A percentile compares a stretch with the other conserved stretches of the same genome.
phyloP scores from a whole-genome alignment of 2,888 invertebrate genomes.

The Microplitis manilae region DNA sequence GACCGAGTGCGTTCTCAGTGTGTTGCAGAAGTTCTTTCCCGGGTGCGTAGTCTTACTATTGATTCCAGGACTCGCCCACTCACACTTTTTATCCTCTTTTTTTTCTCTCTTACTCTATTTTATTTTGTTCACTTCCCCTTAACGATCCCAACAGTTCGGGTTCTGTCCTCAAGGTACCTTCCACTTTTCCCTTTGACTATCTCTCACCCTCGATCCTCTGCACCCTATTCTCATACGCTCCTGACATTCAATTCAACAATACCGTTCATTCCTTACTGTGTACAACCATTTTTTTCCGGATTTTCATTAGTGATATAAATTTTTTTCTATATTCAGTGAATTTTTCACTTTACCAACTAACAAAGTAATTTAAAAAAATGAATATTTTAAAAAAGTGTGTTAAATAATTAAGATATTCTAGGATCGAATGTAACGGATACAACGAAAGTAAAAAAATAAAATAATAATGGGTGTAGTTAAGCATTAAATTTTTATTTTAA shows the following conservation, averaged over 20 bases:
- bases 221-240: conserved; percentile 43
- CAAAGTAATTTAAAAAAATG: neutral
- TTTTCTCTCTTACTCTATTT: conserved; percentile 33
- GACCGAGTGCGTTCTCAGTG: conserved; percentile 27
- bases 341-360: neutral
- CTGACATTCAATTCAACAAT: conserved; percentile 53
- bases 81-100: conserved; percentile 45
- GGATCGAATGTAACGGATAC: conserved; percentile 37
- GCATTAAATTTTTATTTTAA: conserved; percentile 16
- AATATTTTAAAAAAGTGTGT: neutral
- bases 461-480: conserved; percentile 25
- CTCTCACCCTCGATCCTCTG: conserved; percentile 48
- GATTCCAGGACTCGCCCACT: conserved; percentile 58
- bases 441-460: neutral
- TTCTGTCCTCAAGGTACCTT: conserved; percentile 26
- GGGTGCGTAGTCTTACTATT: conserved; percentile 63
- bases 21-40: conserved; percentile 60
- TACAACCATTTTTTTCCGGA: neutral
- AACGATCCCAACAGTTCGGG: conserved; percentile 16
- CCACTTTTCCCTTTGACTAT: conserved; percentile 43
- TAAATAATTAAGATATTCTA: neutral
- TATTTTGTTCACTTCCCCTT: neutral
- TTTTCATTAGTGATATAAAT: neutral
- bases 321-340: neutral
- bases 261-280: conserved; percentile 46